Conservation (phyloP, 1,140 invertebrate genomes). For the Arion vulgaris region DNA sequence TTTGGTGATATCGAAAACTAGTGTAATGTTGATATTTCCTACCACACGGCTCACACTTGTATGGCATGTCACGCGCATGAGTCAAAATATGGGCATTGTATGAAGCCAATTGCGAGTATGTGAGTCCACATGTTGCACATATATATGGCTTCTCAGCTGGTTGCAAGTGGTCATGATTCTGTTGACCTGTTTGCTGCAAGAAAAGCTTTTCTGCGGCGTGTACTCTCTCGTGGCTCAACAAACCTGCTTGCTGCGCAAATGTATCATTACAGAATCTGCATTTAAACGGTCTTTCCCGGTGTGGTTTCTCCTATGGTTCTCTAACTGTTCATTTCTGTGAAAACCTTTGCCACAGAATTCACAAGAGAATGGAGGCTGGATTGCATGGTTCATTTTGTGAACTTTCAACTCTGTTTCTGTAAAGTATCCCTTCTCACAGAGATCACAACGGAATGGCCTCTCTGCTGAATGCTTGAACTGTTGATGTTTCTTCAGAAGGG, state of each 20-base stretch:
- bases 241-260: background rate
- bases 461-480: constrained; percentile 96
- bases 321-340: constrained; percentile 11
- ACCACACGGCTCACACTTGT: constrained; percentile 70
- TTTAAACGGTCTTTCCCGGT: constrained; percentile 12
- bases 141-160: constrained; percentile 65
- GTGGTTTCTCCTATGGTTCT: constrained; percentile 6
- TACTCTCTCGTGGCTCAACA: background rate
- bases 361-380: constrained; percentile 5
- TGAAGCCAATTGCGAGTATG: constrained; percentile 34
- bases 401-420: constrained; percentile 28
- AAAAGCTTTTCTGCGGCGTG: background rate
- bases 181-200: background rate
- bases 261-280: constrained; percentile 13
- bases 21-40: constrained; percentile 24
- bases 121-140: constrained; percentile 46
- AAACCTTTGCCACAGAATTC: constrained; percentile 34
- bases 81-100: constrained; percentile 58
- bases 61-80: constrained; percentile 68
- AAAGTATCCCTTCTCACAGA: constrained; percentile 44
- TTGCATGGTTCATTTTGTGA: constrained; percentile 34
- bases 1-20: constrained; percentile 27
- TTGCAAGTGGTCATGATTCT: constrained; percentile 4
- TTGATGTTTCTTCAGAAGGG: constrained; percentile 92
- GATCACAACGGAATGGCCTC: constrained; percentile 37